These are phyloP conservation scores for Orchesella cincta DNA, from an alignment of 1,140 invertebrate species.

Conservation along the genomic window DNA sequence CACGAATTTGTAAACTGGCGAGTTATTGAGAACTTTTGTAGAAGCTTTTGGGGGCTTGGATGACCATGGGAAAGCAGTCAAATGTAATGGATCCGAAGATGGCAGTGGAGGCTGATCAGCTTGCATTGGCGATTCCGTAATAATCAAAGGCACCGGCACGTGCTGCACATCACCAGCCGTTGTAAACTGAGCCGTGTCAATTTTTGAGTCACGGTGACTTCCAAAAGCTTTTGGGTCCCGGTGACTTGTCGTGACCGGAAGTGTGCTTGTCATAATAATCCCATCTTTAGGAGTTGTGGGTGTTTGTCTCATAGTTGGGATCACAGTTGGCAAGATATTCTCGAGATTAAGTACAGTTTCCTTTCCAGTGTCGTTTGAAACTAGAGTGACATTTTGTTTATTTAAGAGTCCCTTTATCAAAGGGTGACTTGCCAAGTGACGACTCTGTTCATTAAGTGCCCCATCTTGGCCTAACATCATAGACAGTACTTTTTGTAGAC, in stretches of 20 bases:
- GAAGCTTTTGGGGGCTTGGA: background rate
- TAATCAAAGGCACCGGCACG: slow-evolving; percentile 45
- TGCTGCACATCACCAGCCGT: slow-evolving; percentile 14
- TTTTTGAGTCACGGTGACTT: slow-evolving; percentile 43
- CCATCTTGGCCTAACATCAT: slow-evolving; percentile 48
- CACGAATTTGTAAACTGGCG: slow-evolving; percentile 50
- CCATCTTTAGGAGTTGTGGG: background rate
- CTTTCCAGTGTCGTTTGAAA: slow-evolving; percentile 25
- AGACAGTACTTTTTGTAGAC: slow-evolving; percentile 47
- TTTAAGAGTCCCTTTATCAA: slow-evolving; percentile 9
- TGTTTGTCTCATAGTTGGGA: background rate
- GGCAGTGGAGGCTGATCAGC: background rate
- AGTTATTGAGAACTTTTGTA: slow-evolving; percentile 34
- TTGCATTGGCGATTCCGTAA: background rate
- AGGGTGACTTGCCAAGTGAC: background rate
- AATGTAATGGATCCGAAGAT: background rate
- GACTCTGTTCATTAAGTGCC: slow-evolving; percentile 13
- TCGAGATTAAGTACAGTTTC: background rate
- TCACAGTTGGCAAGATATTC: background rate
- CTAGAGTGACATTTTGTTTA: slow-evolving; percentile 42
- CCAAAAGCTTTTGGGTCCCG: slow-evolving; percentile 46
- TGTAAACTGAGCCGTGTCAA: slow-evolving; percentile 42
- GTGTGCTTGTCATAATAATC: background rate
- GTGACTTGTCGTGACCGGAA: background rate
- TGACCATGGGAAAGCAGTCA: slow-evolving; percentile 8